Evolutionary conservation across 2,888 invertebrate genomes (phyloP), one percentile per base, ranked within the genome.

Genomic region (Epistrophe grossulariae): DNA sequence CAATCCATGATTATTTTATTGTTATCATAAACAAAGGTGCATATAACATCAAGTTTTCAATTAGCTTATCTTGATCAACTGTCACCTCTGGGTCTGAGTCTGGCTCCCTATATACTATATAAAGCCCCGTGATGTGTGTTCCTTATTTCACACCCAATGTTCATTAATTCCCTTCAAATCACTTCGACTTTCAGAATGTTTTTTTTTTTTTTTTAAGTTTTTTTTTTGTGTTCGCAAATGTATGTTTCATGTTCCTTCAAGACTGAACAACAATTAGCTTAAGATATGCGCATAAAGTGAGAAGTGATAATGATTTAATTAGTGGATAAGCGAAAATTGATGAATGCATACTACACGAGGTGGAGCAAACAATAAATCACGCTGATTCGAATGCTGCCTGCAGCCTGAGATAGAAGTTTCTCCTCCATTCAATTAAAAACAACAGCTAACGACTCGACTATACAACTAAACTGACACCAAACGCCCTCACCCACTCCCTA

Each of bases 241-340:
- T 83, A 87, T 40, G 82, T 87, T 87, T 60, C 87, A 79, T 87
- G 87, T 87, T 72, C 62, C 48, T 72, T 19, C 8, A 40, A 66
- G 48, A 17, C 83, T 76, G 31, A 31, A 79, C 83, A 87, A 72
- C 87, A 87, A 83, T 87, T 83, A 83, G 70, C 79, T 48, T 40
- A 57, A 79, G 79, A 83, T 83, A 87, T 87, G 87, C 83, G 64
- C 87, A 83, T 79, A 79, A 68, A 76, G 45, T 74, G 57, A 78
- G 66, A 78, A 43, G 60, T 79, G 87, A 76, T 87, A 87, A 87
- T 87, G 79, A 83, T 87, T 87, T 87, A 87, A 87, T 87, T 87
- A 87, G 87, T 68, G 79, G 79, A 87, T 87, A 83, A 87, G 83
- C 55, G 57, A 79, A 79, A 83, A 83, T 79, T 87, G 79, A 83